A percentile compares a stretch with the other conserved stretches of the same genome.
Evolutionary conservation across 2,797 vertebrate genomes (phyloP).

Genomic region (Pipistrellus pygmaeus): DNA sequence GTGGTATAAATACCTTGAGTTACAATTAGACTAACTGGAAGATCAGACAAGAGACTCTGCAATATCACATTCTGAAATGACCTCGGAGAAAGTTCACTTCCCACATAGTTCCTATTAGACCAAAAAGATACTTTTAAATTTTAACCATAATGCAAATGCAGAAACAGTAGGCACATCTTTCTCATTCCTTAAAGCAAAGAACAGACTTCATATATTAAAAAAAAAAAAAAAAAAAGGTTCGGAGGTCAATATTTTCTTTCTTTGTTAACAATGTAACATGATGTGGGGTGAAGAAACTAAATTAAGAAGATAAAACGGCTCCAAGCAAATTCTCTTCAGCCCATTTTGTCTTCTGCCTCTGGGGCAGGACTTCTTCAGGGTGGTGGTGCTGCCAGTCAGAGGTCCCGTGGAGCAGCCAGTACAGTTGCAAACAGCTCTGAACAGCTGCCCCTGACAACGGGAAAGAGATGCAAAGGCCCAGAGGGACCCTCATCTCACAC

Average conservation of each 20-base stretch:
- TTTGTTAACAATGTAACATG: not conserved
- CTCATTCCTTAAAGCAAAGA: conserved; percentile 58
- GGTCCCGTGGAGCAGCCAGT: not conserved
- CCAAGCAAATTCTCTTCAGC: not conserved
- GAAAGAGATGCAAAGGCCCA: not conserved
- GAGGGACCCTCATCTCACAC: not conserved
- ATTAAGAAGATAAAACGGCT: not conserved
- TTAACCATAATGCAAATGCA: conserved; percentile 53
- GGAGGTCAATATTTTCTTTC: not conserved
- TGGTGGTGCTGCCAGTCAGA: not conserved
- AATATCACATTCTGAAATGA: not conserved
- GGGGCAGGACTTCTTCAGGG: not conserved
- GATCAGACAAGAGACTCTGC: not conserved
- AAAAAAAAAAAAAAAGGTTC: not conserved
- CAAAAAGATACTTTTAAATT: conserved; percentile 57
- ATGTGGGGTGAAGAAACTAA: not conserved
- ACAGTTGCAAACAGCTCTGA: not conserved
- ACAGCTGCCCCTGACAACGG: not conserved
- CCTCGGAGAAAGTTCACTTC: not conserved
- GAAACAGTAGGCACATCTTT: not conserved
- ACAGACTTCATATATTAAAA: not conserved
- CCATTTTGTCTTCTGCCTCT: not conserved
- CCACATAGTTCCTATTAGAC: conserved; percentile 17
- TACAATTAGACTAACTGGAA: not conserved
- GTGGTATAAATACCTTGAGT: not conserved